Evolutionary conservation across 2,888 invertebrate species (phyloP), one percentile per base, ranked within the genome.

Genomic region (Sinodicranocentrus sp.): DNA sequence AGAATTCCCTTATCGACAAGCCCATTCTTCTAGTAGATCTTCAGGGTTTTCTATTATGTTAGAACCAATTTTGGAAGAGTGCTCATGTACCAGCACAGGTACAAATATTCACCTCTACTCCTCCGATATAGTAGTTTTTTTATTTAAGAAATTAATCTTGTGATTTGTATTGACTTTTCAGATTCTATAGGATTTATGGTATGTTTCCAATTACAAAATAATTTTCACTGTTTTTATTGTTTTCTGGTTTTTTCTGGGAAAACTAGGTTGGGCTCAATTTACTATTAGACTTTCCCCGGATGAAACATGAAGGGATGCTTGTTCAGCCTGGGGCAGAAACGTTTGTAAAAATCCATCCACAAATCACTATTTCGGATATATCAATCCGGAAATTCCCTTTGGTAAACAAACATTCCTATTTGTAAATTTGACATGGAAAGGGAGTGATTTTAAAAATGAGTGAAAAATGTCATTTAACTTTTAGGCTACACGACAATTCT

Each of bases 1-100:
- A n/a, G 72, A 65, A 33, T 65, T 65, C 33, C 88, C 88, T 0
- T 23, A 59, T 1, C 44, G 88, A 6, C 88, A 88, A 75, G 10
- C 23, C 5, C 67, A 85, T n/a, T n/a, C n/a, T 43, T 78, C 88
- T 8, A 88, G 88, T 25, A 87, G 86, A 84, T 68, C 82, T 1
- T 84, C 86, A 13, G 88, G 88, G 1, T 68, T 88, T 13, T 87
- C 88, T 0, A 63, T 88, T 28, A 68, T 88, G 0, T 68, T 88
- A 1, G 82, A 88, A 77, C 87, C 88, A 0, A 85, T 87, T 71
- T 52, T 88, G 23, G 75, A 87, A 0, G 84, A 87, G 21, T 88
- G 88, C 67, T 85, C 76, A 57, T 88, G 88, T 73, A 87, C 88
- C 0, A 87, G 84, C 28, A 85, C 86, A n/a, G n/a, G n/a, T n/a